phyloP scores from a whole-genome alignment of 2,113 vertebrate species.

The Strix uralensis region DNA sequence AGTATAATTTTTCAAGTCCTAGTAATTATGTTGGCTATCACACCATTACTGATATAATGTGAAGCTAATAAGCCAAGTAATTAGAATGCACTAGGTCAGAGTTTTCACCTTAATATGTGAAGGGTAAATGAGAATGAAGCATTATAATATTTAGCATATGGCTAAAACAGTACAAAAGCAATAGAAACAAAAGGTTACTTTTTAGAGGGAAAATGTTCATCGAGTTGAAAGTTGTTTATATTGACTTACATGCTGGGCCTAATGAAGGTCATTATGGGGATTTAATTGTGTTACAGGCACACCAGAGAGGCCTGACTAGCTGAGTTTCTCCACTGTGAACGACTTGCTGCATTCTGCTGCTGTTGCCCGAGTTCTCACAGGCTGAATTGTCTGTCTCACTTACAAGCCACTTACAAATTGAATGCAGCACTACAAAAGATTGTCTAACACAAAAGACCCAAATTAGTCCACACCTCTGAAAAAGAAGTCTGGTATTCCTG shows the following conservation, averaged over 20 bases:
- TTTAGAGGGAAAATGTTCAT: not conserved
- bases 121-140: constrained; percentile 68
- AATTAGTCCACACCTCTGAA: not conserved
- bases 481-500: not conserved
- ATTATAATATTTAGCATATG: constrained; percentile 59
- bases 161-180: not conserved
- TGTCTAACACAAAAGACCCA: not conserved
- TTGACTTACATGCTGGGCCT: not conserved
- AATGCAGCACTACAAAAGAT: not conserved
- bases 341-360: not conserved
- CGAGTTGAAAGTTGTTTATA: not conserved
- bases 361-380: not conserved
- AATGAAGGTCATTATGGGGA: constrained; percentile 1
- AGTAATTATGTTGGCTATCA: constrained; percentile 71
- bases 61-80: constrained; percentile 80
- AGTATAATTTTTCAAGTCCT: constrained; percentile 73
- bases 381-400: not conserved
- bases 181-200: not conserved
- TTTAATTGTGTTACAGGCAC: constrained; percentile 1
- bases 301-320: not conserved
- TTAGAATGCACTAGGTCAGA: constrained; percentile 76
- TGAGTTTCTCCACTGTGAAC: not conserved
- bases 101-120: constrained; percentile 73
- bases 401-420: not conserved
- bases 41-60: constrained; percentile 74